Evolutionary conservation across 2,888 invertebrate species (phyloP).

Genomic region (Platycheirus rosarum): DNA sequence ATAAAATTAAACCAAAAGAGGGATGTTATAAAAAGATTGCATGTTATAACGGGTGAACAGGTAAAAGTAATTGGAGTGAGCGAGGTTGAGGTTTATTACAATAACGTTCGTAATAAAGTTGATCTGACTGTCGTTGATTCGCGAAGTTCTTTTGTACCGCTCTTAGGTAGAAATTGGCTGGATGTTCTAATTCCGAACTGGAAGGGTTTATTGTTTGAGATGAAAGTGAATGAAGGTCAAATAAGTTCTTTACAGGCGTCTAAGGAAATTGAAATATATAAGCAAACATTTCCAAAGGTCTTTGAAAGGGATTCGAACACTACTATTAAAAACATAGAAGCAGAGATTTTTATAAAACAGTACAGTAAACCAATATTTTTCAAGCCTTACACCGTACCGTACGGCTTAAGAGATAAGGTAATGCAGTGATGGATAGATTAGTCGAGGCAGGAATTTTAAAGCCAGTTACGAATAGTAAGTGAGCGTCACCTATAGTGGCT

Average conservation of each 20-base stretch:
- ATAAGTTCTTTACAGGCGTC: neutral
- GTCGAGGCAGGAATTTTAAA: slow-evolving; percentile 17
- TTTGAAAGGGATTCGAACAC: slow-evolving; percentile 13
- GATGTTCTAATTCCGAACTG: slow-evolving; percentile 6
- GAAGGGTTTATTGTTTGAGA: neutral
- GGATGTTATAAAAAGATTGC: slow-evolving; percentile 5
- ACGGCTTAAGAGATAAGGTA: slow-evolving; percentile 51
- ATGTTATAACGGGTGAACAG: slow-evolving; percentile 29
- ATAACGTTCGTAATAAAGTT: neutral
- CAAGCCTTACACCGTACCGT: slow-evolving; percentile 72
- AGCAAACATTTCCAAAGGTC: slow-evolving; percentile 3
- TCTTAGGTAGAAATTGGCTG: slow-evolving; percentile 22
- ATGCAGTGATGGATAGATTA: slow-evolving; percentile 61
- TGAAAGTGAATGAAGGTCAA: neutral
- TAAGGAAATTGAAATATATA: slow-evolving; percentile 6
- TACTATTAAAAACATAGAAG: slow-evolving; percentile 15
- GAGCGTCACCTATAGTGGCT: slow-evolving; percentile 77
- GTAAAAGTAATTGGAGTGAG: slow-evolving; percentile 3
- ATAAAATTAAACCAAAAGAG: slow-evolving; percentile 2
- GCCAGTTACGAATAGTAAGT: slow-evolving; percentile 69
- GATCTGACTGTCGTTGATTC: slow-evolving; percentile 9
- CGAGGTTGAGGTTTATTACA: slow-evolving; percentile 5
- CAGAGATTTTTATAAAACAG: slow-evolving; percentile 11
- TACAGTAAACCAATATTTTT: slow-evolving; percentile 46
- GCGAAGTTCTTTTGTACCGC: slow-evolving; percentile 12